Conservation (phyloP, 2,113 vertebrate genomes). For the Orientallactaga bullata region DNA sequence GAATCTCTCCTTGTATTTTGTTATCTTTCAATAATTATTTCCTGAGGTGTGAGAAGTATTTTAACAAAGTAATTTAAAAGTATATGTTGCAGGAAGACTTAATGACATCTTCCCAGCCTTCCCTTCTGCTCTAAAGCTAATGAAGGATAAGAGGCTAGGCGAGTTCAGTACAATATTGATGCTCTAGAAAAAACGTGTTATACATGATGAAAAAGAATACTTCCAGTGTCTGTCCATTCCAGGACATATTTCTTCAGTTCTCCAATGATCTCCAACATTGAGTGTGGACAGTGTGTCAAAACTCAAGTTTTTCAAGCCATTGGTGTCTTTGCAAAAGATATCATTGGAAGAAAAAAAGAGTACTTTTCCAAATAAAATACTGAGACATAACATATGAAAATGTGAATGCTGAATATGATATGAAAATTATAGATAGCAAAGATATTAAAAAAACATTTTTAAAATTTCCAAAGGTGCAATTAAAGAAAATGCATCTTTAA, state of each 20-base stretch:
- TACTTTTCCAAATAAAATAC: neutral
- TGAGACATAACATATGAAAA: neutral
- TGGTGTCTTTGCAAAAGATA: neutral
- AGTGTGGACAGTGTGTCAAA: neutral
- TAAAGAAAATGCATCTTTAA: neutral
- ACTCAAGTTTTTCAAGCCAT: conserved; percentile 9
- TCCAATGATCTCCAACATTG: neutral
- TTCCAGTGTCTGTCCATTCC: neutral
- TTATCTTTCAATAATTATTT: neutral
- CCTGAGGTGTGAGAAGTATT: neutral
- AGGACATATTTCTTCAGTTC: neutral
- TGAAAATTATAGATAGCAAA: neutral
- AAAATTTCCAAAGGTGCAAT: neutral
- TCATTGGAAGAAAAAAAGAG: neutral
- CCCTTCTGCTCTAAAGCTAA: neutral
- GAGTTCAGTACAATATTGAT: conserved; percentile 8
- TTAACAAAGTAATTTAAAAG: conserved; percentile 6
- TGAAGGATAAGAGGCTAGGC: neutral
- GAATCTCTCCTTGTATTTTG: neutral
- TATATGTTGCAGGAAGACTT: neutral
- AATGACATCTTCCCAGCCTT: neutral
- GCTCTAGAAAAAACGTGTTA: neutral
- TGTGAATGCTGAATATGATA: too few species aligned
- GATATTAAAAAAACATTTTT: neutral
- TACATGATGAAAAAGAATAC: conserved; percentile 1